Base-by-base conservation (phyloP, 2,797 vertebrate genomes). In the Sus cebifrons region DNA sequence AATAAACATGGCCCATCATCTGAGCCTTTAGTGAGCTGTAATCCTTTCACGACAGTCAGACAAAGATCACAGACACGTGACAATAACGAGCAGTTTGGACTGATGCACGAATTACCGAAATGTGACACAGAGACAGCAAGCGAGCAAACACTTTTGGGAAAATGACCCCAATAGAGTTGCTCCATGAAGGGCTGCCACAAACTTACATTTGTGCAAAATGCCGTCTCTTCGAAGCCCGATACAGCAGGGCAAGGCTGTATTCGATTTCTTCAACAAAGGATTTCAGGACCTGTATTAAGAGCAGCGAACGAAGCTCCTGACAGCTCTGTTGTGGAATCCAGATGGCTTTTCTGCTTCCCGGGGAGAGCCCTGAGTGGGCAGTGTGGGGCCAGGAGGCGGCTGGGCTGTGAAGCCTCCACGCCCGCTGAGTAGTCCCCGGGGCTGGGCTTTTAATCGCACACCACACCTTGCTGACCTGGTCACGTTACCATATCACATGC, bases 251-350 rank as follows among this genome's bases (percentile, higher is more conserved):
- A 49, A 15, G 54, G 15, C 25, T 49, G 25, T 49, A 15, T 29
- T 64, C 15, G 29, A 13, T 64, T 64, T 77, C 18, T 36, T 82
- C 44, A 83, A 12, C 32, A 90, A 71, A 54, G 40, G 11, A 64
- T 64, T 65, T 70, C 62, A 25, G 54, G 16, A 20, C 13, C 29
- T 70, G 54, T 27, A 5, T 32, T 6, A 16, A 32, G 23, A 74
- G 12, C n/a, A 67, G 67, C 36, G 20, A 49, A 67, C 11, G 27
- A 8, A 10, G 7, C 52, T 77, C 23, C 62, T 32, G 13, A 23
- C 1, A 32, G 1, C 14, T 9, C 23, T 29, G 8, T 6, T 65
- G 15, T 2, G 15, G n/a, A 23, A n/a, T 40, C 16, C 1, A 0
- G 12, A 16, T 25, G 11, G 16, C 20, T 20, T 40, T 25, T 25